Percentiles rank a stretch among this genome's conserved stretches.
Conservation (phyloP, 2,113 vertebrate genomes). For the Ciconia boyciana region DNA sequence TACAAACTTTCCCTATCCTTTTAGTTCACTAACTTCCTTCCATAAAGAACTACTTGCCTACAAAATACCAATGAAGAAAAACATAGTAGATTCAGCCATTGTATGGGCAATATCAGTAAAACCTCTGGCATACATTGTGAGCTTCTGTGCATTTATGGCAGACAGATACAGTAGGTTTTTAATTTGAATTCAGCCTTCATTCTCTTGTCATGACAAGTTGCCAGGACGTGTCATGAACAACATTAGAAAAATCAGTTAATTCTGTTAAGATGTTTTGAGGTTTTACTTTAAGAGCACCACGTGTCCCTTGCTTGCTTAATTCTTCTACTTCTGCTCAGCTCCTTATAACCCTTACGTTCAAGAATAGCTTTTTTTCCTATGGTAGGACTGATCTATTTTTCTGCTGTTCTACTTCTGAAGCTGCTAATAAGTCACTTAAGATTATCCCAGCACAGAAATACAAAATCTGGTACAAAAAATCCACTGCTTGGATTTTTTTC, state of each 20-base stretch:
- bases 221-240: not conserved
- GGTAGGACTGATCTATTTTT: not conserved
- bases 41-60: not conserved
- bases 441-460: not conserved
- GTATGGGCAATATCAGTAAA: not conserved
- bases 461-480: not conserved
- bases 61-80: not conserved
- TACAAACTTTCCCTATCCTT: not conserved
- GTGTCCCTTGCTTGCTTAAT: not conserved
- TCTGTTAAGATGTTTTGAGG: not conserved
- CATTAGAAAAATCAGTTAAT: not conserved
- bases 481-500: not conserved
- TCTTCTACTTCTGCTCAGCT: not conserved
- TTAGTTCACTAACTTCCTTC: not conserved
- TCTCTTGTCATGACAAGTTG: not conserved
- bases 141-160: not conserved
- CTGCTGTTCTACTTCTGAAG: not conserved
- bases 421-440: not conserved
- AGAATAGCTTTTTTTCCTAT: not conserved
- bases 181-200: not conserved
- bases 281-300: not conserved
- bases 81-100: not conserved
- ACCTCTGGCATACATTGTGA: not conserved
- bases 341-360: not conserved
- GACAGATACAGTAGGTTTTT: not conserved